A percentile compares a stretch with the other conserved stretches of the same genome.
Evolutionary conservation across 2,113 vertebrate species (phyloP).

Genomic region (Sylvietta virens): DNA sequence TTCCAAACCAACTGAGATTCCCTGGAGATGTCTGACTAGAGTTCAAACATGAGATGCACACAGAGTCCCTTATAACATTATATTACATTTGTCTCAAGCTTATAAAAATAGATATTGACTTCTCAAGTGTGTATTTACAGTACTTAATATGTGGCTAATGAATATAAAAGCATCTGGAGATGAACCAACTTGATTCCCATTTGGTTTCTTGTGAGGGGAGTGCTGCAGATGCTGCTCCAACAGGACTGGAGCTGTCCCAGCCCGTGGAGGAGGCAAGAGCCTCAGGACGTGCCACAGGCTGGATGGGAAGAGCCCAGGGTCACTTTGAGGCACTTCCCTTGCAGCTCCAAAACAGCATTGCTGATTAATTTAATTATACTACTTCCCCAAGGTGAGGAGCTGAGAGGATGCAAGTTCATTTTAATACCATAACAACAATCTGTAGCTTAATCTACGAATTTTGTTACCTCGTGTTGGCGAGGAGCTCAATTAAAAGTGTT

Average conservation of each 20-base stretch:
- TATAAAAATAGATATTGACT: slow-evolving; percentile 91
- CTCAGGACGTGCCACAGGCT: background rate
- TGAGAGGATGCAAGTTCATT: background rate
- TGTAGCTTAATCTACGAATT: background rate
- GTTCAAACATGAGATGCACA: slow-evolving; percentile 73
- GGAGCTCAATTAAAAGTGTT: background rate
- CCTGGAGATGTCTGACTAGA: slow-evolving; percentile 56
- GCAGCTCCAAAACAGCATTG: background rate
- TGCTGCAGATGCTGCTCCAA: background rate
- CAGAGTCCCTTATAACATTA: slow-evolving; percentile 73
- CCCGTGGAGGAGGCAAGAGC: background rate
- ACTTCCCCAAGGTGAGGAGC: background rate
- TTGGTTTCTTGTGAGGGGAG: background rate
- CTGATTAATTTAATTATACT: slow-evolving; percentile 25
- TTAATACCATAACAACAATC: background rate
- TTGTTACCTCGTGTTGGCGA: background rate
- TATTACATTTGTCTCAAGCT: slow-evolving; percentile 77
- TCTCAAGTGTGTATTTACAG: slow-evolving; percentile 88
- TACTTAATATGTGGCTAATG: slow-evolving; percentile 77
- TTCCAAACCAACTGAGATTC: slow-evolving; percentile 8
- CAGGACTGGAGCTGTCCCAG: background rate
- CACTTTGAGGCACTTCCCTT: background rate
- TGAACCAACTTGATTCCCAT: slow-evolving; percentile 16
- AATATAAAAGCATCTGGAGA: slow-evolving; percentile 26
- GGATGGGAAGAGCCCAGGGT: background rate